phyloP scores from a whole-genome alignment of 2,888 invertebrate species.

The Drosophila koepferae region DNA sequence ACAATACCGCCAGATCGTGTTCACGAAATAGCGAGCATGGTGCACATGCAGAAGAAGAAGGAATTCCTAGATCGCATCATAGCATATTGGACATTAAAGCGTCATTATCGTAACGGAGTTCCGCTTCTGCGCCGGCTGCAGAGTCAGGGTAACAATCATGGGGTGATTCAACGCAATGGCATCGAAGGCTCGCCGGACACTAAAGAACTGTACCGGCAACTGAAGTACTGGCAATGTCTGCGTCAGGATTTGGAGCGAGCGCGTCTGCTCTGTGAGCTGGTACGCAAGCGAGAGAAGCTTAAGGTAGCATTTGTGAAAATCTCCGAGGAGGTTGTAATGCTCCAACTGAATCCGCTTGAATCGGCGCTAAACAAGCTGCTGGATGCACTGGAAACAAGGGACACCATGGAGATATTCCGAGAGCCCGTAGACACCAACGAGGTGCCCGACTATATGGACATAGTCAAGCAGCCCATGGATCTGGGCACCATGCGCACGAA shows the following conservation, averaged over 20 bases:
- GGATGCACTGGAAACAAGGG: constrained; percentile 91
- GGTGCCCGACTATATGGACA: constrained; percentile 95
- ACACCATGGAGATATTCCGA: constrained; percentile 94
- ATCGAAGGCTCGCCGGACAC: constrained; percentile 89
- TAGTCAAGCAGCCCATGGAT: constrained; percentile 95
- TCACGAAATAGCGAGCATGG: constrained; percentile 93
- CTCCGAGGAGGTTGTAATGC: constrained; percentile 92
- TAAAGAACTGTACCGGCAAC: constrained; percentile 92
- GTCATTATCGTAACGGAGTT: constrained; percentile 97
- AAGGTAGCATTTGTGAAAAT: constrained; percentile 94
- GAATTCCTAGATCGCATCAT: constrained; percentile 95
- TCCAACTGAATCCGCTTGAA: constrained; percentile 93
- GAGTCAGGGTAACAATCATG: constrained; percentile 86
- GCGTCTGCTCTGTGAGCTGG: constrained; percentile 95
- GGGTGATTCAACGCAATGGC: constrained; percentile 86
- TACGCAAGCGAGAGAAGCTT: constrained; percentile 97
- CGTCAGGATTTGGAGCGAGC: constrained; percentile 97
- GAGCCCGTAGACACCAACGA: constrained; percentile 96
- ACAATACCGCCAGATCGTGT: constrained; percentile 95
- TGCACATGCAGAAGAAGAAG: constrained; percentile 91
- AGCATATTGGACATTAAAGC: constrained; percentile 98
- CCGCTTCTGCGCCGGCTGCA: constrained; percentile 95
- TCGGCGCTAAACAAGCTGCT: constrained; percentile 92
- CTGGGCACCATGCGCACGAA: constrained; percentile 94
- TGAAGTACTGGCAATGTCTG: constrained; percentile 97